Conservation (phyloP, 2,888 invertebrate species). For the Papilio demoleus region DNA sequence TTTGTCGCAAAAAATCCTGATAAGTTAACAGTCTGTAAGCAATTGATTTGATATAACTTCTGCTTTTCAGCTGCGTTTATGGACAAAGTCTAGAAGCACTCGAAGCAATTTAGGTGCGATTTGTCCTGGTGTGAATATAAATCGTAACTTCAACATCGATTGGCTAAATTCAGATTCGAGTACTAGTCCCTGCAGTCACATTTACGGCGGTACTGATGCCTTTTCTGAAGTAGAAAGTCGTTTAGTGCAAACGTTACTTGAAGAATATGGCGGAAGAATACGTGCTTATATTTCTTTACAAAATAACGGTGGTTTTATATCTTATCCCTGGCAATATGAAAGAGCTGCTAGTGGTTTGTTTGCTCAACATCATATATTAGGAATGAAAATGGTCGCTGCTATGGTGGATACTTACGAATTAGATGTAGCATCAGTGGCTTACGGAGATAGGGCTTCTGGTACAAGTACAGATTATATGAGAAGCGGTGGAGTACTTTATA, state of each 20-base stretch:
- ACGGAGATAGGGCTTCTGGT: slow-evolving; percentile 67
- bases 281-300: slow-evolving; percentile 89
- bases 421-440: slow-evolving; percentile 60
- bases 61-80: slow-evolving; percentile 83
- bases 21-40: no score
- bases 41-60: neutral
- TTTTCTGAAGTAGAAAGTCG: slow-evolving; percentile 87
- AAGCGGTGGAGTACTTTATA: slow-evolving; percentile 56
- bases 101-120: slow-evolving; percentile 58
- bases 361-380: slow-evolving; percentile 61
- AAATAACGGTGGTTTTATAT: slow-evolving; percentile 87
- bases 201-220: slow-evolving; percentile 84
- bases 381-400: slow-evolving; percentile 58
- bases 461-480: slow-evolving; percentile 68
- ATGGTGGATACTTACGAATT: slow-evolving; percentile 56
- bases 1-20: no score
- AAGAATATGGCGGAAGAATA: slow-evolving; percentile 71
- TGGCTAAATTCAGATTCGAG: slow-evolving; percentile 86
- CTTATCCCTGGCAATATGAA: slow-evolving; percentile 88
- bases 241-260: slow-evolving; percentile 82
- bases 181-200: slow-evolving; percentile 84
- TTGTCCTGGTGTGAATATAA: slow-evolving; percentile 89
- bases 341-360: slow-evolving; percentile 71
- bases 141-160: slow-evolving; percentile 89
- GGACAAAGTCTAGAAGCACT: slow-evolving; percentile 86